Conservation (phyloP, 2,888 invertebrate species). For the Phaonia tiefii region DNA sequence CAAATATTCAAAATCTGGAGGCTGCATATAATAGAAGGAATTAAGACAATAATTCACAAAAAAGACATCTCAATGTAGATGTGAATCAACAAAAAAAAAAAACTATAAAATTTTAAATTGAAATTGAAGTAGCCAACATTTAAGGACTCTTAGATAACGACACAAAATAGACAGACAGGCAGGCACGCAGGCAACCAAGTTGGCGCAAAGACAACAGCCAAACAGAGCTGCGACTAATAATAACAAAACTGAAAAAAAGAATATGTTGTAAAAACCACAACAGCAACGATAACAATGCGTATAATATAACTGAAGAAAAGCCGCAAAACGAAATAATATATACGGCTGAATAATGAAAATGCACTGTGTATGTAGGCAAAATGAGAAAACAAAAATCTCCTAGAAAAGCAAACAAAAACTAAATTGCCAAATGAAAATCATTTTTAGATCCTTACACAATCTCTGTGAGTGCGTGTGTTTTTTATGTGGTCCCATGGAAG, state of each 20-base stretch:
- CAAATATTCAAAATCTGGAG: too few relatives aligned
- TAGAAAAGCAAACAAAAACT: constrained; percentile 20
- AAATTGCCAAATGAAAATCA: neutral
- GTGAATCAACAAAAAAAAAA: neutral
- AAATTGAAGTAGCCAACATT: constrained; percentile 24
- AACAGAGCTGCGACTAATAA: constrained; percentile 20
- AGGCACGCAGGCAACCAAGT: neutral
- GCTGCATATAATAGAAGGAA: neutral
- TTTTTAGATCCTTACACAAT: neutral
- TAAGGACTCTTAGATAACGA: neutral
- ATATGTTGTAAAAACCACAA: constrained; percentile 6
- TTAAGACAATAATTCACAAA: neutral
- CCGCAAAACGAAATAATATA: constrained; percentile 20
- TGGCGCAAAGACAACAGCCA: neutral
- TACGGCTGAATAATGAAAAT: constrained; percentile 15
- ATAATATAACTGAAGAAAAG: constrained; percentile 5
- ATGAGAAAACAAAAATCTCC: constrained; percentile 16
- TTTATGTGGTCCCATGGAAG: constrained; percentile 1
- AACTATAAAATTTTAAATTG: constrained; percentile 10
- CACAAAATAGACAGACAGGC: neutral
- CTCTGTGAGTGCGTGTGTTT: too few relatives aligned
- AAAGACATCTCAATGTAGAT: neutral
- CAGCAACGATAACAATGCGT: constrained; percentile 9
- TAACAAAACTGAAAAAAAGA: too few relatives aligned
- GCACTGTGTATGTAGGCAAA: neutral